Evolutionary conservation across 2,888 invertebrate species (phyloP), one percentile per base, ranked within the genome.

Genomic region (Syritta pipiens): DNA sequence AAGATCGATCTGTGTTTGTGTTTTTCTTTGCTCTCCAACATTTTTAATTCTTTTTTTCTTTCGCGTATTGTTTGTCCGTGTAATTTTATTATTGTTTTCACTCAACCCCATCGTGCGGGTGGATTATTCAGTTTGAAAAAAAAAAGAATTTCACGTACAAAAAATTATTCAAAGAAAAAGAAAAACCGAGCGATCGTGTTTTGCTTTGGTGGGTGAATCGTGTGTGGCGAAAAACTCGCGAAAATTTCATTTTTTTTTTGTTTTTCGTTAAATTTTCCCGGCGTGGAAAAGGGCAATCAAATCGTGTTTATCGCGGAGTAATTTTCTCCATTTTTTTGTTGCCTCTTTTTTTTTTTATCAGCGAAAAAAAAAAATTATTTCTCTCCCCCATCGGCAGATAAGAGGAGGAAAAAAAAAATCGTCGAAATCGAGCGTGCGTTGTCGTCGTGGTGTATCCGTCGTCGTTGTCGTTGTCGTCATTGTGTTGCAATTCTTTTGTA

Each of bases 11-110:
- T 44, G 20, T 53, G 65, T 65, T 63, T 68, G 35, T 59, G 42
- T 59, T 26, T 55, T 14, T n/a, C n/a, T n/a, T n/a, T n/a, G n/a
- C n/a, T n/a, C n/a, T n/a, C n/a, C n/a, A n/a, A n/a, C n/a, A 37
- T 14, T 37, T 37, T 37, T 14, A 14, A 17, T 37, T 37, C 5
- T 37, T 26, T 26, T 24, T 46, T 46, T 46, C 20, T 62, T 67
- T 67, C 72, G 67, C 42, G 46, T 72, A 67, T 77, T 72, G 77
- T 60, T 72, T 72, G 60, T 77, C 30, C 71, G 77, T 77, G 48
- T 60, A 46, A 59, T 35, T 62, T 55, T 7, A n/a, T 49, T 49
- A 5, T 9, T 4, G 10, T 17, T 12, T 9, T n/a, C 32, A 0
- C 40, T 6, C 32, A 22, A 5, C n/a, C 40, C 30, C 46, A 42